Evolutionary conservation across 1,140 invertebrate genomes (phyloP), one percentile per base, ranked within the genome.

Genomic region (Ceratoteleas bidentatus): DNA sequence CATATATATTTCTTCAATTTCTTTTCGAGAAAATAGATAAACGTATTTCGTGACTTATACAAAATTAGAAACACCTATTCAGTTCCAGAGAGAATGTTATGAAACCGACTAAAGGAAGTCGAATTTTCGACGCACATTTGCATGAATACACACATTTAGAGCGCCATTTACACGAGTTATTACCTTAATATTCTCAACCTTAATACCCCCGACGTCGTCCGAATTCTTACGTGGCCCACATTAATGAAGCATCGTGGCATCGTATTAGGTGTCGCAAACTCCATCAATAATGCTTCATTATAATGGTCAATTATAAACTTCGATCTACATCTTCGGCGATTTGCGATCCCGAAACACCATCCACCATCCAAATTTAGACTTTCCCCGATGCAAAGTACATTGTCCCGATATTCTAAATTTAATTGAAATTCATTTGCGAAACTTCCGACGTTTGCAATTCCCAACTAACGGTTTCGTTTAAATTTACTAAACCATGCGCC

Each of bases 221-320:
- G 24, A 40, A 40, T 40, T 40, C 7, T 40, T 40, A 40, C 36
- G 36, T 40, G 7, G 7, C 36, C 36, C 36, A 8, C 2, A 40
- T 40, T 40, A 40, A 40, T 40, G 10, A 40, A 40, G 2, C 10
- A 40, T 40, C 10, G 36, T 40, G 36, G 7, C 10, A 40, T 40
- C 10, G 36, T 40, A 40, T 40, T 11, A 6, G 36, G 36, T 40
- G 36, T 40, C 36, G 7, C 36, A 40, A 40, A 40, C 36, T 40
- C 10, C 6, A 6, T 6, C 10, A 40, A 40, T 40, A 6, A 40
- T 40, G 6, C 36, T 9, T 9, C 4, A 11, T 11, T 8, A 40
- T 40, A 11, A 40, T 40, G 36, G 36, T 40, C 36, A 40, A 40
- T 40, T 40, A 40, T 40, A 40, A 40, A 40, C 36, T 40, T 40